Evolutionary conservation across 2,888 invertebrate genomes (phyloP), one percentile per base, ranked within the genome.

Genomic region (Habroteleia sp.): DNA sequence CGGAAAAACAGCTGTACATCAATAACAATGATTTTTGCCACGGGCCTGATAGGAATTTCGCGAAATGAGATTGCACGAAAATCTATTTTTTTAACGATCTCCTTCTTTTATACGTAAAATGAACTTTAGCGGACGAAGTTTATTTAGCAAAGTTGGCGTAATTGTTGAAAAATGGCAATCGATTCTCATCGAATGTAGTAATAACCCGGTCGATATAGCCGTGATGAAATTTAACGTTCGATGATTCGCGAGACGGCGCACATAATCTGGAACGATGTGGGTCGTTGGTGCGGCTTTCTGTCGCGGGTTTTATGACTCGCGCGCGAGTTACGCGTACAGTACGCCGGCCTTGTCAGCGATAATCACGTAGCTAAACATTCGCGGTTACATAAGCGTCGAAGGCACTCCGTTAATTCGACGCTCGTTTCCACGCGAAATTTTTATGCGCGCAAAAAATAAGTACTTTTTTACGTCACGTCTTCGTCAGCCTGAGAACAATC

Each of bases 281-380:
- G 52, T 65, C 52, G 31, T 54, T 27, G 27, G 44, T 44, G 50
- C 42, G 41, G 63, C 63, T 41, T 63, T 65, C 52, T 39, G 44
- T 44, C 41, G 56, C 29, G 17, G 14, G 25, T 68, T 68, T 48
- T 58, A 41, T 25, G 42, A 39, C 44, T 63, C 42, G 58, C 41
- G 48, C 39, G 54, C 63, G 8, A 52, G 44, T 69, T 50, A 62
- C 41, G n/a, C n/a, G n/a, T n/a, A n/a, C n/a, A 56, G 37, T 31
- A 42, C 6, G 13, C 39, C 20, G 73, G 23, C 66, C 66, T 73
- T 62, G 73, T 31, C 20, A 13, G 14, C 50, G 66, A 62, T 73
- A 66, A 73, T 66, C 66, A 35, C 66, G 3, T 56, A 52, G 37
- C 42, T 66, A 73, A 73, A 73, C 60, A 62, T 54, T 58, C 37